Base-by-base conservation (phyloP, 1,140 invertebrate genomes). In the Tyrophagus putrescentiae region DNA sequence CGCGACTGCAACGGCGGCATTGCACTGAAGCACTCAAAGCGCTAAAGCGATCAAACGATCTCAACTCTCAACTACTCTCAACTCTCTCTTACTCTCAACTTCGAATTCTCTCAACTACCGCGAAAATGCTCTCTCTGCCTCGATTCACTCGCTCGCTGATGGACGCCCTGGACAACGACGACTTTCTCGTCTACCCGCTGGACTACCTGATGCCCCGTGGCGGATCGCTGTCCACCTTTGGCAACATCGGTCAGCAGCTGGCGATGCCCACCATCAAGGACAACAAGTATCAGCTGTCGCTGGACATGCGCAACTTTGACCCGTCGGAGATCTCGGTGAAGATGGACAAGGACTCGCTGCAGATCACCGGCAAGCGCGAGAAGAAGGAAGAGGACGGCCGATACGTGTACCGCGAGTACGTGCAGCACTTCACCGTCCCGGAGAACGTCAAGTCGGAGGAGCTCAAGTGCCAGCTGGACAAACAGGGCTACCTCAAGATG, bases 321-420 rank as follows among this genome's bases (percentile, higher is more conserved):
- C 62, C 62, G 0, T 27, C 54, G 1, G 56, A 59, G 25, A 59
- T 63, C 18, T 44, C 21, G 1, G 57, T 63, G 18, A 63, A 63
- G 52, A 25, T 63, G 6, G 34, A 54, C 16, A 50, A 59, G 7
- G 56, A 63, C 21, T 54, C 54, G 33, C 7, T 63, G 4, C 25
- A 57, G 16, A 57, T 63, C n/a, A 34, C 56, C 28, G 62, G 50
- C n/a, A 63, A 60, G 21, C 57, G 60, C 16, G 62, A 63, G 18
- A 36, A 44, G 11, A 59, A 54, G 29, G 23, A 11, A 6, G 42
- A 63, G 16, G 45, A 48, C 31, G 62, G 53, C n/a, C 33, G 41
- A 21, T 63, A 63, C 27, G 54, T 44, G 25, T 57, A 48, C 25
- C 54, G 54, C 18, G 29, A 44, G 25, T 57, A 16, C 53, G 32